A percentile compares a stretch with the other conserved stretches of the same genome.
Conservation (phyloP, 2,888 invertebrate species). For the Megalurothrips usitatus region DNA sequence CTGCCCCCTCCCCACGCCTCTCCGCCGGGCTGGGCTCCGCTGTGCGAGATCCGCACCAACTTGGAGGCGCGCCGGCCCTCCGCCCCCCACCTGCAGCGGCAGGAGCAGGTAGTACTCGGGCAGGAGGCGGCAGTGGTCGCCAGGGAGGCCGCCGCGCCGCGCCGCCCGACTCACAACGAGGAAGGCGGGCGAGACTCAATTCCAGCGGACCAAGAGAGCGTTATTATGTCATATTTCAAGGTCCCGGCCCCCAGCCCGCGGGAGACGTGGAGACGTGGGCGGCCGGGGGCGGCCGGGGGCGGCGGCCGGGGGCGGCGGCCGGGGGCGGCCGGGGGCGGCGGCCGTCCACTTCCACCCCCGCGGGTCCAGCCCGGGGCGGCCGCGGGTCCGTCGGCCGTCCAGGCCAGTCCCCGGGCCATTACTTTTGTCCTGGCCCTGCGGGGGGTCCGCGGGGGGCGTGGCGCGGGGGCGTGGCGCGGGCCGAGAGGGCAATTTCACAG, state of each 20-base stretch:
- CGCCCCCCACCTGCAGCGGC: no score
- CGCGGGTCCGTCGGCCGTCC: not conserved
- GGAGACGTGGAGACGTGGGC: not conserved
- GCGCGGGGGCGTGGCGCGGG: not conserved
- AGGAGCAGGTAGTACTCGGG: no score
- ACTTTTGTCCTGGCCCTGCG: not conserved
- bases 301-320: not conserved
- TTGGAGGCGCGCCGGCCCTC: no score
- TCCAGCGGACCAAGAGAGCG: not conserved
- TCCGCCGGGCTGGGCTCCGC: not conserved
- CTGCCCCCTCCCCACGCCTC: not conserved
- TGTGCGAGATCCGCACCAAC: not conserved
- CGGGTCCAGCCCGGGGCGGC: not conserved
- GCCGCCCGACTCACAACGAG: not conserved
- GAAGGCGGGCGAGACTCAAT: not conserved
- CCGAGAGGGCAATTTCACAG: constrained; percentile 1
- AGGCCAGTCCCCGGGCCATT: not conserved
- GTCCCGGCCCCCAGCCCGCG: not conserved
- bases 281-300: not conserved
- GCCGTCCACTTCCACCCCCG: not conserved
- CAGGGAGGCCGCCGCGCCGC: not conserved
- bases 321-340: not conserved
- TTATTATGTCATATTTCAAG: constrained; percentile 18
- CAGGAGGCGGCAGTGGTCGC: no score
- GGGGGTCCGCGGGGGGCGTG: not conserved